Evolutionary conservation across 1,140 invertebrate species (phyloP), one percentile per base, ranked within the genome.

Genomic region (Magallana gigas): DNA sequence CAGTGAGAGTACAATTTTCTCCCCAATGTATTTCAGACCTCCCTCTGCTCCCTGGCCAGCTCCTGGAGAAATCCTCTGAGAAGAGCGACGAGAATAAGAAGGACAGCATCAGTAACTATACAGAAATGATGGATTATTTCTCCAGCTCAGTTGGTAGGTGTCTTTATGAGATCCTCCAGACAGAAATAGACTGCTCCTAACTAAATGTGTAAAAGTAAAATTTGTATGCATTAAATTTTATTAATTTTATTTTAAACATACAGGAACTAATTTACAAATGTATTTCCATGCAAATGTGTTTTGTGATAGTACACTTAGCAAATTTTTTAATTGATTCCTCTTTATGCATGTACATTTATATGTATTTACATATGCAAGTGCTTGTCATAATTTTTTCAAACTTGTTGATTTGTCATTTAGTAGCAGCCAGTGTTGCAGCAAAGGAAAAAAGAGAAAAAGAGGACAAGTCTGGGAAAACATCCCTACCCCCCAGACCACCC

Each of bases 401-500:
- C 36, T 48, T 48, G 3, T 48, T 48, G 36, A 48, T 48, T 62
- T 87, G 59, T 87, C 7, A 36, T 64, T 62, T 29, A 87, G 56
- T 87, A 84, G 87, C 83, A 85, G 14, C 85, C 88, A 92, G 92
- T 80, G 86, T 93, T 23, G 86, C 87, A 68, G 93, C 94, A 4
- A 94, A 94, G 85, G 93, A 94, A 84, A 93, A 93, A 64, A 86
- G 93, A 94, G 97, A 97, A 93, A 98, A 98, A 94, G 96, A 97
- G 68, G 96, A 96, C 56, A 97, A 97, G 91, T 97, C 81, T 93
- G 96, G 96, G 1, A 97, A 97, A 89, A 97, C 97, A 91, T 95
- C 76, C 7, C 87, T 92, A 14, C 93, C 93, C 18, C 92, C 94
- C 16, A 89, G 92, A 62, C 93, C 95, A 91, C 93, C 95, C 94